phyloP scores from a whole-genome alignment of 1,140 invertebrate genomes.

The Calycopis cecrops region DNA sequence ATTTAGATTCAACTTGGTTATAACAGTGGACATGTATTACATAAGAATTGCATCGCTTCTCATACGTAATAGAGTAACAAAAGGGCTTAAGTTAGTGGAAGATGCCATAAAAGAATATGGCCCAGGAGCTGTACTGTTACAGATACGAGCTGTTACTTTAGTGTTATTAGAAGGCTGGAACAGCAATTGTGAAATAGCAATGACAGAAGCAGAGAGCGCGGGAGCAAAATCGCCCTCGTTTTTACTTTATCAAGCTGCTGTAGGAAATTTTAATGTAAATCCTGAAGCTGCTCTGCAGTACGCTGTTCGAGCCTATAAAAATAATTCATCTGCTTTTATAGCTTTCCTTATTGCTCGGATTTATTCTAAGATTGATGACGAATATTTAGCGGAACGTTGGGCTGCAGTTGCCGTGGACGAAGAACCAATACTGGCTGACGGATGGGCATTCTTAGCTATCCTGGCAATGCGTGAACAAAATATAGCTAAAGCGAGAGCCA shows the following conservation, averaged over 20 bases:
- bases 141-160: constrained; percentile 49
- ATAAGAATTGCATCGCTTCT: constrained; percentile 47
- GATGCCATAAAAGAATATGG: constrained; percentile 48
- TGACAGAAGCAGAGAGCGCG: constrained; percentile 42
- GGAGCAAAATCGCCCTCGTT: constrained; percentile 41
- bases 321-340: constrained; percentile 48
- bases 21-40: constrained; percentile 43
- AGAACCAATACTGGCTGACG: constrained; percentile 54
- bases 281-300: constrained; percentile 45
- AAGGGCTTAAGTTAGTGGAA: constrained; percentile 37
- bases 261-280: constrained; percentile 37
- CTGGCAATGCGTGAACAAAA: constrained; percentile 48
- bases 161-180: constrained; percentile 47
- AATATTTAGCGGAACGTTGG: constrained; percentile 50
- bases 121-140: constrained; percentile 48
- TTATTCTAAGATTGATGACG: constrained; percentile 40
- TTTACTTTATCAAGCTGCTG: constrained; percentile 45
- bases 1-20: constrained; percentile 18
- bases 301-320: constrained; percentile 53
- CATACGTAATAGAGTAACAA: constrained; percentile 32
- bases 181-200: constrained; percentile 46
- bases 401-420: constrained; percentile 46
- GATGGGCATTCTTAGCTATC: constrained; percentile 54
- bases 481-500: constrained; percentile 41
- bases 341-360: constrained; percentile 48